Evolutionary conservation across 2,888 invertebrate genomes (phyloP).

Genomic region (Epistrophe eligans): DNA sequence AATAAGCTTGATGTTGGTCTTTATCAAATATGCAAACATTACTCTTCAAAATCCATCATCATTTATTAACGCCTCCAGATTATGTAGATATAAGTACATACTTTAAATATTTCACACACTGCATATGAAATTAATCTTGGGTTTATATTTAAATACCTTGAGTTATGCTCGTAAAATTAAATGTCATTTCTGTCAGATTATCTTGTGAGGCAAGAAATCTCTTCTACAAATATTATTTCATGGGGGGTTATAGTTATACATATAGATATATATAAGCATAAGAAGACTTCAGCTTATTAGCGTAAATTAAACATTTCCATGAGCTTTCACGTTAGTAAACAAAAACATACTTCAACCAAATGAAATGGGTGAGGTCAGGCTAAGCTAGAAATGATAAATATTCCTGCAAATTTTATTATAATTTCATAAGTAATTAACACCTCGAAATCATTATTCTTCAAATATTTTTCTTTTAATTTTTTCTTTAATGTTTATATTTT

Average conservation of each 20-base stretch:
- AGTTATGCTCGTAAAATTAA: neutral
- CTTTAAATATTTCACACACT: neutral
- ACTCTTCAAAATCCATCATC: no score
- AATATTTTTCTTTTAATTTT: no score
- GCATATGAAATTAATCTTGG: neutral
- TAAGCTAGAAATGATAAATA: neutral
- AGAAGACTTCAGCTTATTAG: neutral
- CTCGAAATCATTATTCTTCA: neutral
- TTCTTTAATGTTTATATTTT: no score
- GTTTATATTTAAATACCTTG: neutral
- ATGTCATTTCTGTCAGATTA: neutral
- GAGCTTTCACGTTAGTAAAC: neutral
- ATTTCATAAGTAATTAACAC: constrained; percentile 4
- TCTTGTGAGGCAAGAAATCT: neutral
- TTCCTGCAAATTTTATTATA: neutral
- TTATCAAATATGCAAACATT: no score
- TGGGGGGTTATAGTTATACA: no score
- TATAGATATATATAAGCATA: no score
- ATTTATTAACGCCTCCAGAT: neutral
- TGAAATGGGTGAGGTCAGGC: neutral
- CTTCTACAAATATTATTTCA: neutral
- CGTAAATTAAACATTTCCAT: neutral
- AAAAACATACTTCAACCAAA: neutral
- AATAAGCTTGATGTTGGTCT: no score
- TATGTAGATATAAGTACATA: neutral